These are phyloP conservation scores for Anguilla megastoma DNA, from an alignment of 2,797 vertebrate species.

Conservation along the genomic window DNA sequence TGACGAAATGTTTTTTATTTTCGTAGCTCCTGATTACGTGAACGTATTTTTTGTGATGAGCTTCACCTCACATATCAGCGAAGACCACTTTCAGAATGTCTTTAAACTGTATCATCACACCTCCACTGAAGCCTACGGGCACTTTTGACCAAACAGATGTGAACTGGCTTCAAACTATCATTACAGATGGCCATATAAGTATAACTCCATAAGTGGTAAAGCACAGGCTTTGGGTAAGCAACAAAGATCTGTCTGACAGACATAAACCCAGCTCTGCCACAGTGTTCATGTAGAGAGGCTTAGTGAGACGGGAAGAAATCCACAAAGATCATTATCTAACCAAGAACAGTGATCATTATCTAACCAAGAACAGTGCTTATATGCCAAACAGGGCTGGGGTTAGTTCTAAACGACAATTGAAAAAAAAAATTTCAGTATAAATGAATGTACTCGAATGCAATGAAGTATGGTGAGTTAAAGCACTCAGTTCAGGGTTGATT, in stretches of 20 bases:
- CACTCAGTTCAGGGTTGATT: neutral
- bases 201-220: neutral
- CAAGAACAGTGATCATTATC: neutral
- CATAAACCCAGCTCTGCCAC: neutral
- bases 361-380: conserved; percentile 9
- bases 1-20: conserved; percentile 21
- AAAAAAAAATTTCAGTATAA: neutral
- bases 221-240: neutral
- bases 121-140: neutral
- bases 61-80: neutral
- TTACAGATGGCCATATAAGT: neutral
- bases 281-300: neutral
- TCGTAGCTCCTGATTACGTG: neutral
- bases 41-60: conserved; percentile 12
- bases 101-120: conserved; percentile 13
- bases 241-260: neutral
- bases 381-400: conserved; percentile 10
- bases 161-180: neutral
- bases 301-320: neutral
- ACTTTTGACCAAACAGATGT: neutral
- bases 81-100: conserved; percentile 3
- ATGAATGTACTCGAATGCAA: neutral
- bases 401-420: neutral
- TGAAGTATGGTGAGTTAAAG: neutral
- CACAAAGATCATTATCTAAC: neutral